Evolutionary conservation across 2,113 vertebrate species (phyloP).

Genomic region (Neolamprologus cancellatus): DNA sequence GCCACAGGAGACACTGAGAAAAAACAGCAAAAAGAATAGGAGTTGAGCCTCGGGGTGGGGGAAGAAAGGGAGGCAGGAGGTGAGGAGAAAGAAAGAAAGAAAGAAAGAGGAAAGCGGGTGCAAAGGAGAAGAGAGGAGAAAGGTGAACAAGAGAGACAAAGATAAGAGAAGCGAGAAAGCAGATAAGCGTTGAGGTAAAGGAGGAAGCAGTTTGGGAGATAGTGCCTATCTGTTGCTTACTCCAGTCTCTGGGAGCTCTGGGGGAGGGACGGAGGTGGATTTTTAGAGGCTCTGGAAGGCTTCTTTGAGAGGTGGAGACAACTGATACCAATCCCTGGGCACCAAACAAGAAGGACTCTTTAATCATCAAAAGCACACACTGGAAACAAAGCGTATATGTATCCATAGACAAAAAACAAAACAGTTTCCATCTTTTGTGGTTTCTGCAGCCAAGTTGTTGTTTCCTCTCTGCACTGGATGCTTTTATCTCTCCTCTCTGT

Average conservation of each 20-base stretch:
- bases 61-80: constrained; percentile 2
- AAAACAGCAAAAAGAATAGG: constrained; percentile 8
- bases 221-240: constrained; percentile 21
- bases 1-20: constrained; percentile 39
- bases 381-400: neutral
- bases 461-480: constrained; percentile 41
- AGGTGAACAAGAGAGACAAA: constrained; percentile 20
- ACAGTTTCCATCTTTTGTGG: constrained; percentile 24
- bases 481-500: constrained; percentile 50
- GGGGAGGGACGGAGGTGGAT: constrained; percentile 17
- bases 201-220: constrained; percentile 38
- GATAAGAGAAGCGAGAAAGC: neutral
- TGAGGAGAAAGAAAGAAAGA: neutral
- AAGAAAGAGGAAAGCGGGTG: neutral
- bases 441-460: constrained; percentile 47
- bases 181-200: constrained; percentile 19
- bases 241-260: neutral
- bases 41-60: neutral
- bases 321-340: constrained; percentile 22
- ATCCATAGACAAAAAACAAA: neutral
- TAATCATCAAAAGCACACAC: constrained; percentile 38
- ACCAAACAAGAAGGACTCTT: constrained; percentile 53
- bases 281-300: constrained; percentile 2
- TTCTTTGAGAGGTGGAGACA: constrained; percentile 33
- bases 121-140: neutral